phyloP scores from a whole-genome alignment of 2,888 invertebrate species.

The Chaetogeoica ovagalla region DNA sequence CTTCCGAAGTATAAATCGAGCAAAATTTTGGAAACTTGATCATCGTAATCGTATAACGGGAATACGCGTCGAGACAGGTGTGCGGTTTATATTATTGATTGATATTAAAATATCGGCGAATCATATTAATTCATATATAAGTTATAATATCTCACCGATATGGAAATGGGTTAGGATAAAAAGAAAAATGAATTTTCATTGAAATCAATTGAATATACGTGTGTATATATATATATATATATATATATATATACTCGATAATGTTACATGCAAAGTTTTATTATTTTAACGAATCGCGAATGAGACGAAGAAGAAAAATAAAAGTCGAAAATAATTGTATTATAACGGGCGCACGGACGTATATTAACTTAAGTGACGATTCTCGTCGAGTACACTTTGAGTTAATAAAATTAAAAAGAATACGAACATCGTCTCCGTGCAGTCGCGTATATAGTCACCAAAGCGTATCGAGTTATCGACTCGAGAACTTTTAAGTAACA shows the following conservation, averaged over 20 bases:
- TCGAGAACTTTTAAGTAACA: slow-evolving; percentile 31
- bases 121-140: no score
- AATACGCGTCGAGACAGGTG: background rate
- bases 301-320: background rate
- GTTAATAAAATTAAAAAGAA: slow-evolving; percentile 13
- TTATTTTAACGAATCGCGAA: background rate
- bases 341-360: background rate
- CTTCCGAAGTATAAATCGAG: no score
- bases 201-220: background rate
- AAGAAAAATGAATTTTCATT: background rate
- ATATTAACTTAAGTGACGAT: slow-evolving; percentile 3
- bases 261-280: background rate
- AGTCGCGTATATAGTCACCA: background rate
- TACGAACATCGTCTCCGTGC: background rate
- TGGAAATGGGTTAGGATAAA: no score
- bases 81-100: no score
- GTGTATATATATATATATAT: background rate
- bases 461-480: slow-evolving; percentile 10
- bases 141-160: no score
- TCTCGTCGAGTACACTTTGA: background rate
- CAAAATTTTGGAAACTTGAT: no score
- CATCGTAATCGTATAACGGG: background rate
- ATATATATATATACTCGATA: background rate
- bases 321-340: background rate
- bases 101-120: no score